Evolutionary conservation across 2,797 vertebrate species (phyloP).

Genomic region (Bufotes viridis): DNA sequence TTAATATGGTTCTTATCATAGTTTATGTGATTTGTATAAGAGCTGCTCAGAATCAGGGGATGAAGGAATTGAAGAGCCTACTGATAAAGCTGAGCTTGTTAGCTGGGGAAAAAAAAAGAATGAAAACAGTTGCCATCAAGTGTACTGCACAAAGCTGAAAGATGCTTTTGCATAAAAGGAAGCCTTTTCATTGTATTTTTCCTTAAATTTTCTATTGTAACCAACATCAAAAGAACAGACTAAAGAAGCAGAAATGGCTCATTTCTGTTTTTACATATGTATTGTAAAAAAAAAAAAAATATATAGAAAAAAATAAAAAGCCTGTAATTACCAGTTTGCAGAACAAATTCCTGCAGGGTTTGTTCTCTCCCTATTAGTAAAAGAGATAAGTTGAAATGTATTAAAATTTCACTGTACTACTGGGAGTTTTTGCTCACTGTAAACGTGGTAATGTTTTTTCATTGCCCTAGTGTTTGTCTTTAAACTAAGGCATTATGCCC

Average conservation of each 20-base stretch:
- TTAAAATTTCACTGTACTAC: slow-evolving; percentile 86
- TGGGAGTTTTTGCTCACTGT: slow-evolving; percentile 86
- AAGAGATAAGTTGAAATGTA: slow-evolving; percentile 88
- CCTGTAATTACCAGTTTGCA: slow-evolving; percentile 81
- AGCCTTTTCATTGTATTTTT: slow-evolving; percentile 69
- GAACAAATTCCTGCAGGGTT: slow-evolving; percentile 79
- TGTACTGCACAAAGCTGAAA: slow-evolving; percentile 66
- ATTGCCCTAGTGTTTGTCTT: slow-evolving; percentile 85
- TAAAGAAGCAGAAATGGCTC: slow-evolving; percentile 67
- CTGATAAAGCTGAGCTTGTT: slow-evolving; percentile 64
- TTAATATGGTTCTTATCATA: slow-evolving; percentile 10
- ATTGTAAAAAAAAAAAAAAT: slow-evolving; percentile 74
- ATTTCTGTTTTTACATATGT: slow-evolving; percentile 79
- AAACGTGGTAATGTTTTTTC: slow-evolving; percentile 86
- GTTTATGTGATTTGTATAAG: slow-evolving; percentile 20
- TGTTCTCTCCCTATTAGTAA: slow-evolving; percentile 84
- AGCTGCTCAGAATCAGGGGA: not conserved
- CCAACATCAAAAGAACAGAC: slow-evolving; percentile 75
- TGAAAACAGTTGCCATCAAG: slow-evolving; percentile 45
- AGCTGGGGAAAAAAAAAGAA: slow-evolving; percentile 56
- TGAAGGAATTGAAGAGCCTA: slow-evolving; percentile 29
- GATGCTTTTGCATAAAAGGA: slow-evolving; percentile 70
- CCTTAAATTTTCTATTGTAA: slow-evolving; percentile 75
- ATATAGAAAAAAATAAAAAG: slow-evolving; percentile 66
- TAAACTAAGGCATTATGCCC: slow-evolving; percentile 82